Evolutionary conservation across 2,797 vertebrate species (phyloP).

Genomic region (Neopelma chrysocephalum): DNA sequence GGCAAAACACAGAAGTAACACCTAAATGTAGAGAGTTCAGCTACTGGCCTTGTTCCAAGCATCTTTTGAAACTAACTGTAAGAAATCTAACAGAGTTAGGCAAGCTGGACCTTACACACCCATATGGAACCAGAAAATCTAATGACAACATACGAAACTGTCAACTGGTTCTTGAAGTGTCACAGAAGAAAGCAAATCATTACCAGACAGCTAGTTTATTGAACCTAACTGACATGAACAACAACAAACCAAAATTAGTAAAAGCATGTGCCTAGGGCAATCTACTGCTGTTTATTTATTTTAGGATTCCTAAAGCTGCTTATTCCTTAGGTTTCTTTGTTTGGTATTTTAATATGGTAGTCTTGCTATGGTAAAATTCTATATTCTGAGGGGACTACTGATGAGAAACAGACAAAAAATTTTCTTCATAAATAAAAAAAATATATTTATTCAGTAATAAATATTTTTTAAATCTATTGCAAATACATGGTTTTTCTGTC

Average conservation of each 20-base stretch:
- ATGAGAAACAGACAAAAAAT: neutral
- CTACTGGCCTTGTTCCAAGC: neutral
- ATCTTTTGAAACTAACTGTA: neutral
- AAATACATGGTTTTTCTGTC: neutral
- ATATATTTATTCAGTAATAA: neutral
- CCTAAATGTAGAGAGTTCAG: neutral
- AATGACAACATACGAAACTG: slow-evolving; percentile 41
- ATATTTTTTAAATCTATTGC: neutral
- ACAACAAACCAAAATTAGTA: slow-evolving; percentile 46
- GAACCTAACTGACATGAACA: slow-evolving; percentile 41
- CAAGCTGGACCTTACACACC: slow-evolving; percentile 1
- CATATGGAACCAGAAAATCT: slow-evolving; percentile 35
- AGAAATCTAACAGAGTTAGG: slow-evolving; percentile 10
- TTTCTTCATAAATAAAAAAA: neutral
- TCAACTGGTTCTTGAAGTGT: slow-evolving; percentile 15
- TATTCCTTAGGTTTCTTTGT: slow-evolving; percentile 7
- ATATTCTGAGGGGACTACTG: neutral
- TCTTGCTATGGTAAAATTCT: neutral
- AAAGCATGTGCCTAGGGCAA: slow-evolving; percentile 40
- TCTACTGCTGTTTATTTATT: slow-evolving; percentile 35
- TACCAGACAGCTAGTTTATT: slow-evolving; percentile 23
- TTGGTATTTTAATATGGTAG: neutral
- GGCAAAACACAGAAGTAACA: slow-evolving; percentile 51
- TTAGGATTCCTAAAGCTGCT: neutral
- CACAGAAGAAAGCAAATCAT: slow-evolving; percentile 22